Conservation (phyloP, 2,113 vertebrate genomes). For the Sphaerodactylus townsendi region DNA sequence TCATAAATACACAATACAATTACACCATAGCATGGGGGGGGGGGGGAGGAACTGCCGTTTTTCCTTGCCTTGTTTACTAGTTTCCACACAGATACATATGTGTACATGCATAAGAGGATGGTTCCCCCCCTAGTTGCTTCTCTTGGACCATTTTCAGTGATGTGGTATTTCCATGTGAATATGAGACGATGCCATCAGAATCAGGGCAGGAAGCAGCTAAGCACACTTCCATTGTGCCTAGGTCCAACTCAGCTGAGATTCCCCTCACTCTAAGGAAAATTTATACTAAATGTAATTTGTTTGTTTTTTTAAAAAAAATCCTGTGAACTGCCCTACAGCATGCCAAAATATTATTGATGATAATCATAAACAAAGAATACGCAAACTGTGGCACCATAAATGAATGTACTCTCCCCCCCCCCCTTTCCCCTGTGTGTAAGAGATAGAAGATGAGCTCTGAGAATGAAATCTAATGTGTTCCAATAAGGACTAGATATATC, state of each 20-base stretch:
- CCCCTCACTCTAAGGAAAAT: too few species aligned
- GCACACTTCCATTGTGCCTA: too few species aligned
- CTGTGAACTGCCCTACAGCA: too few species aligned
- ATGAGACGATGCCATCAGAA: neutral
- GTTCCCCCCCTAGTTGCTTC: neutral
- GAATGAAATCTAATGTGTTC: neutral
- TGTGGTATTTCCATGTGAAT: neutral
- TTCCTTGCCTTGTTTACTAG: neutral
- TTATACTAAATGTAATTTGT: too few species aligned
- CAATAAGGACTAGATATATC: constrained; percentile 26
- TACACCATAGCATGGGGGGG: neutral
- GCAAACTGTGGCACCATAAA: neutral
- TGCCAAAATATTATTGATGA: too few species aligned
- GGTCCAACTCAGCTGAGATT: too few species aligned
- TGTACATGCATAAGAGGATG: neutral
- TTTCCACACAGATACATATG: neutral
- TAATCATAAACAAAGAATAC: too few species aligned
- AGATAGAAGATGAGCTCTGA: neutral
- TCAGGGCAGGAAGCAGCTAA: too few species aligned
- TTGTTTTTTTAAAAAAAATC: too few species aligned
- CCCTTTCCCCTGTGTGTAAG: neutral
- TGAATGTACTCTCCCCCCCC: neutral
- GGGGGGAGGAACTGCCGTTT: neutral
- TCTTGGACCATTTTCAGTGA: too few species aligned
- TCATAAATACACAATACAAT: neutral